Evolutionary conservation across 2,113 vertebrate species (phyloP), one percentile per base, ranked within the genome.

Genomic region (Ia io): DNA sequence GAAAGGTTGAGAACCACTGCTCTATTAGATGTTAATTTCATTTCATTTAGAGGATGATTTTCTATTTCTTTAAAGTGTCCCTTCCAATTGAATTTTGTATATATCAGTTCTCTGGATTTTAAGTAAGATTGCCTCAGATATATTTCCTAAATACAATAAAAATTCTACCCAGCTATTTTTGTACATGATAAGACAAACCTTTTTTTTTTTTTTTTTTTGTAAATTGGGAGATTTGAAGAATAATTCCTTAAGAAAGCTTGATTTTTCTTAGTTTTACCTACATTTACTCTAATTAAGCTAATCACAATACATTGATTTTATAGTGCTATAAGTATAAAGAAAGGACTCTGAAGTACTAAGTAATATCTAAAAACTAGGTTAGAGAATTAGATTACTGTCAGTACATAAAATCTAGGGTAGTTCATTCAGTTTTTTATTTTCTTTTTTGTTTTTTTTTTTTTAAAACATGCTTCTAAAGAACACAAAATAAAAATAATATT

Each of bases 301-400:
- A 51, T 70, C 23, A 37, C 8, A 63, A 13, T 63, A 13, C 25
- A 30, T 51, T 61, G 74, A 63, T 76, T 93, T 90, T 91, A 83
- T 44, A 79, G 16, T 74, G 14, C 91, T 91, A 49, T 53, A 74
- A 42, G 3, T 91, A 17, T 79, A 93, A 69, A 67, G 28, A 74
- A 83, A 65, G 37, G 28, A 4, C 84, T 92, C 67, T 95, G 88
- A 92, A 86, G 89, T 77, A 51, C 47, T 92, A 88, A 65, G 37
- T 88, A 61, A 63, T 83, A 40, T 49, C 22, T 32, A 73, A 56
- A 90, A 91, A 76, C 4, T 73, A 79, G 47, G 2, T 91, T 92
- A 94, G 35, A 83, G 61, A 77, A 82, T 42, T 85, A 2, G 40
- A 73, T 95, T 88, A 79, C 23, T 90, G 20, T 80, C 65, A 91